A percentile compares a stretch with the other conserved stretches of the same genome.
Conservation (phyloP, 2,888 invertebrate species). For the Ectemnius cavifrons region DNA sequence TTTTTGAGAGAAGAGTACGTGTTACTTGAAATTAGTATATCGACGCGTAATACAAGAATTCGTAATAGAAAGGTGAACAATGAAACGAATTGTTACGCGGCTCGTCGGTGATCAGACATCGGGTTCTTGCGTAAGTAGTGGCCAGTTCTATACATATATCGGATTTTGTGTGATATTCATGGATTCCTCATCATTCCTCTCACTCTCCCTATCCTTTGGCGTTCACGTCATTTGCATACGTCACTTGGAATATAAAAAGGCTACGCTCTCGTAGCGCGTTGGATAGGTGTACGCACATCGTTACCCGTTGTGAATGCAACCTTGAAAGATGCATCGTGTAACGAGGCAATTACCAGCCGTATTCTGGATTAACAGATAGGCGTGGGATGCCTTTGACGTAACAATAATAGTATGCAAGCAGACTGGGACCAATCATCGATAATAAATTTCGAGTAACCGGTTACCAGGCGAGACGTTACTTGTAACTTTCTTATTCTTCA, state of each 20-base stretch:
- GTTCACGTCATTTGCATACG: not conserved
- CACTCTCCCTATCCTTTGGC: not conserved
- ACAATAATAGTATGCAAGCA: not conserved
- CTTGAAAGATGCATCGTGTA: not conserved
- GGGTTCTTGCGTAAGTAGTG: too few relatives aligned
- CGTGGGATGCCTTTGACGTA: not conserved
- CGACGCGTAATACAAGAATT: too few relatives aligned
- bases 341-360: not conserved
- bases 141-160: too few relatives aligned
- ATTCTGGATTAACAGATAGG: not conserved
- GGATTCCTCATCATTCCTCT: too few relatives aligned
- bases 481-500: too few relatives aligned
- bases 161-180: too few relatives aligned
- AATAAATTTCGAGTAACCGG: not conserved
- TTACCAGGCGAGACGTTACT: too few relatives aligned
- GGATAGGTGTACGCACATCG: not conserved
- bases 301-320: not conserved
- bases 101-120: too few relatives aligned
- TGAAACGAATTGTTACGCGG: too few relatives aligned
- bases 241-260: constrained; percentile 2
- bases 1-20: too few relatives aligned
- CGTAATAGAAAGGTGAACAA: too few relatives aligned
- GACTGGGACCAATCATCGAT: not conserved
- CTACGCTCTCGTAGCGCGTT: not conserved
- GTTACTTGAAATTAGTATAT: too few relatives aligned